Conservation (phyloP, 2,888 invertebrate genomes). For the Geotrupes spiniger region DNA sequence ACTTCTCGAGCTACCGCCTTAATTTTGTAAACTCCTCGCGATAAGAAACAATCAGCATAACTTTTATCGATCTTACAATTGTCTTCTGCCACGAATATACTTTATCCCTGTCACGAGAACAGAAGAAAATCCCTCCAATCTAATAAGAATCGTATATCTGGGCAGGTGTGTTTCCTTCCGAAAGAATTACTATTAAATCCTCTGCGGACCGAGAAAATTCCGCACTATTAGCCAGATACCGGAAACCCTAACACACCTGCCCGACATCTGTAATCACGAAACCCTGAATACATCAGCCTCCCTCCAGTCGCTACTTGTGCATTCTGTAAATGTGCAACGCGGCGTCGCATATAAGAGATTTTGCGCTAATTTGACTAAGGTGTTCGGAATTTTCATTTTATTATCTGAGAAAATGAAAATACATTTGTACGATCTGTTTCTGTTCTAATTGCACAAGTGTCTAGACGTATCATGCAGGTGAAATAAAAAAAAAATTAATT, state of each 20-base stretch:
- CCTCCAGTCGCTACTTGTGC: constrained; percentile 9
- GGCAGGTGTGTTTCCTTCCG: constrained; percentile 29
- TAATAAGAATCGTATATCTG: constrained; percentile 28
- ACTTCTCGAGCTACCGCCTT: too few species aligned
- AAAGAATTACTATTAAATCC: constrained; percentile 31
- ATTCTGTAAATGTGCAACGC: constrained; percentile 19
- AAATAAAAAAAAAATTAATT: too few species aligned
- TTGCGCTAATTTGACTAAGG: constrained; percentile 13
- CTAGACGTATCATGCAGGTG: too few species aligned
- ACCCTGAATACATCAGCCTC: constrained; percentile 12
- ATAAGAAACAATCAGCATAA: too few species aligned
- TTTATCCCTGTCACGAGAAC: constrained; percentile 25
- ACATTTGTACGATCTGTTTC: too few species aligned
- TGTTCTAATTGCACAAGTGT: too few species aligned
- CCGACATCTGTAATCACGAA: constrained; percentile 28
- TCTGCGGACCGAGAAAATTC: constrained; percentile 28
- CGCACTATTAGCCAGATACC: constrained; percentile 30
- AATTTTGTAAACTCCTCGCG: too few species aligned
- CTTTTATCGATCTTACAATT: not conserved
- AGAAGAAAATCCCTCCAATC: constrained; percentile 25
- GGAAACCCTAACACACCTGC: constrained; percentile 28
- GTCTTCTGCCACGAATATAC: not conserved
- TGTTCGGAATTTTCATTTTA: constrained; percentile 17
- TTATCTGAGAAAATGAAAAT: constrained; percentile 17
- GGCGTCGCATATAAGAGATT: constrained; percentile 15